These are phyloP conservation scores for Anniella stebbinsi DNA, from an alignment of 2,797 vertebrate genomes.

Conservation along the genomic window DNA sequence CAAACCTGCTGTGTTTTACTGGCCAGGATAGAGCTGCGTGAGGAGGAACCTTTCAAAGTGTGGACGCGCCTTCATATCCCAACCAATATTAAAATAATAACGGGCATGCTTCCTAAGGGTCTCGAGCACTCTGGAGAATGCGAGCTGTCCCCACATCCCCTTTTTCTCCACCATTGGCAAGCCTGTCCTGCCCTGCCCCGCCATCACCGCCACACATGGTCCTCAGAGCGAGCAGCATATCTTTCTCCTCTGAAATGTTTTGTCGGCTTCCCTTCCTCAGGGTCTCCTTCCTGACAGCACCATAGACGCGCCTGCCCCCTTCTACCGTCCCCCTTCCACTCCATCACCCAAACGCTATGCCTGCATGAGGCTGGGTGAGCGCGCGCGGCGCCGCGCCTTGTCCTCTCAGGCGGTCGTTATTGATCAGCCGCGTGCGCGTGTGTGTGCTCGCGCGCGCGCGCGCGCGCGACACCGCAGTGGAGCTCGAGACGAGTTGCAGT, in stretches of 20 bases:
- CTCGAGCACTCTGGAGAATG: not conserved
- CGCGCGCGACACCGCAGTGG: constrained; percentile 35
- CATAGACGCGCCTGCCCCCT: not conserved
- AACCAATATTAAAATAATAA: not conserved
- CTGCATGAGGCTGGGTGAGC: not conserved
- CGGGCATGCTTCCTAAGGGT: not conserved
- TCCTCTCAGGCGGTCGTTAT: constrained; percentile 9
- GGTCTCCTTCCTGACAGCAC: not conserved
- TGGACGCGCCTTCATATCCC: not conserved
- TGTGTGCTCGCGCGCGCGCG: not conserved
- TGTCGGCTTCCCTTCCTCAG: not conserved
- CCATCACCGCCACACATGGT: not conserved
- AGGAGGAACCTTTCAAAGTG: not conserved
- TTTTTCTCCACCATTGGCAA: not conserved
- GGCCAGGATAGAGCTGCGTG: not conserved
- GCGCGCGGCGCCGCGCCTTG: constrained; percentile 9
- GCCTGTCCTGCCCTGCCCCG: not conserved
- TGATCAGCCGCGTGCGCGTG: not conserved
- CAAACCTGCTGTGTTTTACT: not conserved
- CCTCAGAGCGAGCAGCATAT: not conserved
- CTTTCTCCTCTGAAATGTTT: not conserved
- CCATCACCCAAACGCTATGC: not conserved
- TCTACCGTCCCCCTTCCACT: not conserved
- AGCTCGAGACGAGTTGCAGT: constrained; percentile 21
- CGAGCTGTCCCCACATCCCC: not conserved